These are phyloP conservation scores for Anarrhichthys ocellatus DNA, from an alignment of 2,113 vertebrate genomes.

Conservation along the genomic window DNA sequence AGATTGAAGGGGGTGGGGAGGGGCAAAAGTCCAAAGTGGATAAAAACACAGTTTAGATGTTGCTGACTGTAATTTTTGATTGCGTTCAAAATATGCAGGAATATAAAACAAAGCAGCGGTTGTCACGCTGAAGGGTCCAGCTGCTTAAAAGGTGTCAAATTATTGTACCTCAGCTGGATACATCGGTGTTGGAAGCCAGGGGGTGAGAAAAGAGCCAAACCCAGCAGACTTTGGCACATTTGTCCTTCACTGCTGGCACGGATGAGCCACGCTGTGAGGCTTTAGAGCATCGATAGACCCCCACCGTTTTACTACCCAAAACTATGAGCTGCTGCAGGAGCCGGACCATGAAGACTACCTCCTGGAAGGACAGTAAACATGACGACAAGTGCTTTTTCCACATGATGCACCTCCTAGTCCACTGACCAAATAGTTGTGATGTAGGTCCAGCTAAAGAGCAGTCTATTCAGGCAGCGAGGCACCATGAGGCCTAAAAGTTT, in stretches of 20 bases:
- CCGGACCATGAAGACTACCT: slow-evolving; percentile 51
- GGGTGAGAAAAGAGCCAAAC: slow-evolving; percentile 78
- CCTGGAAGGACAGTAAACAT: slow-evolving; percentile 69
- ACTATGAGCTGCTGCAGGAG: slow-evolving; percentile 58
- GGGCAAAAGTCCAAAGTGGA: slow-evolving; percentile 82
- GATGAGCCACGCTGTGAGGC: slow-evolving; percentile 70
- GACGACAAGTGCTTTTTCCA: slow-evolving; percentile 70
- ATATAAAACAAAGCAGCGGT: slow-evolving; percentile 86
- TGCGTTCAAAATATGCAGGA: slow-evolving; percentile 81
- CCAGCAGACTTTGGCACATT: slow-evolving; percentile 87
- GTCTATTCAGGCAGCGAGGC: slow-evolving; percentile 23
- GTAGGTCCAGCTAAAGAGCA: slow-evolving; percentile 35
- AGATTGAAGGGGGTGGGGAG: slow-evolving; percentile 75
- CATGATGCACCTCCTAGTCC: slow-evolving; percentile 33
- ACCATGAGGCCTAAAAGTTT: slow-evolving; percentile 51
- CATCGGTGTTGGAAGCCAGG: slow-evolving; percentile 77
- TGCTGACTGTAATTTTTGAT: slow-evolving; percentile 89
- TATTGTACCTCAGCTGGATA: slow-evolving; percentile 90
- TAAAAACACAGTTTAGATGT: slow-evolving; percentile 84
- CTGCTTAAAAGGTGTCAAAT: slow-evolving; percentile 89
- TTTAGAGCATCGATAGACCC: slow-evolving; percentile 68
- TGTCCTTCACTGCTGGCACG: slow-evolving; percentile 83
- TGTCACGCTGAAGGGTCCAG: slow-evolving; percentile 85
- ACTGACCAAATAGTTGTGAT: slow-evolving; percentile 47
- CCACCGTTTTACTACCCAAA: slow-evolving; percentile 62